phyloP scores from a whole-genome alignment of 2,888 invertebrate species.

The Tolmerus cingulatus region DNA sequence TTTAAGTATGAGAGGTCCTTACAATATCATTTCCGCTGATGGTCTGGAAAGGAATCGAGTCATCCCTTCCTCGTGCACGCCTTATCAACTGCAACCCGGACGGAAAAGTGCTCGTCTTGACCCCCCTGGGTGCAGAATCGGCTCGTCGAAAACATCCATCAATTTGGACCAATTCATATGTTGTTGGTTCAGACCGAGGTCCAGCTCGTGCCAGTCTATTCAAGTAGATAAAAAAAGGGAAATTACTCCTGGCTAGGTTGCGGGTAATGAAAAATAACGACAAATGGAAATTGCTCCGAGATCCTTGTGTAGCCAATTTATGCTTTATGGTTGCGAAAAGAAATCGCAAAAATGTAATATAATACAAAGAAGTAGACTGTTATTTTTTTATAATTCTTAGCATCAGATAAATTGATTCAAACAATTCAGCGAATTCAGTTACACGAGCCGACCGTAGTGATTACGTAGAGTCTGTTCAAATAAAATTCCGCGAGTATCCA shows the following conservation, averaged over 20 bases:
- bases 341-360: conserved; percentile 10
- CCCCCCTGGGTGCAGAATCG: conserved; percentile 67
- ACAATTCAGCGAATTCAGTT: background rate
- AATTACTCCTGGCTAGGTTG: background rate
- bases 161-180: conserved; percentile 75
- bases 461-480: background rate
- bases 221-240: background rate
- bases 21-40: conserved; percentile 71
- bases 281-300: background rate
- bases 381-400: background rate
- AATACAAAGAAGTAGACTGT: background rate
- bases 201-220: conserved; percentile 71
- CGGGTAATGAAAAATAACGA: background rate
- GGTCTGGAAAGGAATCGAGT: conserved; percentile 65
- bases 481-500: background rate
- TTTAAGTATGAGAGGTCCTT: conserved; percentile 49
- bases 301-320: background rate
- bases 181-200: conserved; percentile 74
- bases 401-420: background rate
- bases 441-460: background rate
- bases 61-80: conserved; percentile 66
- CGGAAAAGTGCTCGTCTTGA: conserved; percentile 62
- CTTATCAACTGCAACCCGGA: conserved; percentile 63
- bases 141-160: conserved; percentile 71
- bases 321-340: background rate